Evolutionary conservation across 2,113 vertebrate genomes (phyloP), one percentile per base, ranked within the genome.

Genomic region (Cyprinodon variegatus): DNA sequence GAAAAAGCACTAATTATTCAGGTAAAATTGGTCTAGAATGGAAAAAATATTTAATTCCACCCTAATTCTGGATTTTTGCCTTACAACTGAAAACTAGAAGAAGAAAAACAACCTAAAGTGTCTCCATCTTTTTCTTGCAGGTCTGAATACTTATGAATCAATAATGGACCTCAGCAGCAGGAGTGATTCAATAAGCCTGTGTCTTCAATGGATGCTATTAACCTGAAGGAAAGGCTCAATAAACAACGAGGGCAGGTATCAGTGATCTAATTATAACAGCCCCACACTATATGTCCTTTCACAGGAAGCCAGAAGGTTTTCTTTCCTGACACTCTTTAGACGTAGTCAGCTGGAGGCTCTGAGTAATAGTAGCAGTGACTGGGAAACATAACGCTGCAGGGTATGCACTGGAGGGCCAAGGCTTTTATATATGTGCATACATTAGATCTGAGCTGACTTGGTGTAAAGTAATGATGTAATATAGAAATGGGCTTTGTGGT

Each of bases 71-170:
- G 9, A 57, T 7, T 57, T 57, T 57, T 20, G 41, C 41, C 4
- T 41, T 6, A 6, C 7, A 57, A 57, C 50, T 57, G 20, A 20
- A 20, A 57, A 57, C 17, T 6, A 75, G 39, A 60, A 38, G 20
- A 46, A 37, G 68, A 57, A 64, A 65, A 77, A 46, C 8, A 64
- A 46, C 66, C 76, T 61, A 40, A 45, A n/a, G 9, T n/a, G 67
- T 11, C 61, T 65, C 17, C 13, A 65, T 20, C 39, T 15, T 65
- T 68, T 83, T 77, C 67, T 79, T 72, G 63, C 61, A 63, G 69
- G 39, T 76, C 70, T 37, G 43, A 83, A 48, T 70, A 66, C 72
- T 72, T 85, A 79, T 88, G 82, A 86, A 90, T 91, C 90, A 81
- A 90, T 88, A 82, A 82, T 65, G 60, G 78, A 73, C 82, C 78